Percentiles rank a stretch among this genome's conserved stretches.
Conservation (phyloP, 1,140 invertebrate genomes). For the Diorhabda elongata region DNA sequence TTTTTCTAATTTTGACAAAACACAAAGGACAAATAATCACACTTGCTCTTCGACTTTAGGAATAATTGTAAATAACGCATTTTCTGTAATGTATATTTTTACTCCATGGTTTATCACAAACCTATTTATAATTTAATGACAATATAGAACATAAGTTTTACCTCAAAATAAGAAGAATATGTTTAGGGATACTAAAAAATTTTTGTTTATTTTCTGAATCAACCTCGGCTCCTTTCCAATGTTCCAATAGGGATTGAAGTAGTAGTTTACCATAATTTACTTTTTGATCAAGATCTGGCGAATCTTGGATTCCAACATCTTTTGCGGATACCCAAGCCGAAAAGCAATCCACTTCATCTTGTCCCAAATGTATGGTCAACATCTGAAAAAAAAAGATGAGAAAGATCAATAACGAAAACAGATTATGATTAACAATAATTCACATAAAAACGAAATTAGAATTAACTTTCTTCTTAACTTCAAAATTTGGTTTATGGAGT, state of each 20-base stretch:
- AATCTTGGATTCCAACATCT: constrained; percentile 80
- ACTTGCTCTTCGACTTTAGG: too few species aligned
- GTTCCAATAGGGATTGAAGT: constrained; percentile 90
- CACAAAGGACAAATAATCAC: too few species aligned
- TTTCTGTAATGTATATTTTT: too few species aligned
- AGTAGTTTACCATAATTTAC: constrained; percentile 96
- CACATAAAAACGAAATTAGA: neutral
- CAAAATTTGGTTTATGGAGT: too few species aligned
- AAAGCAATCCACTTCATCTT: constrained; percentile 97
- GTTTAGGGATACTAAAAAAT: constrained; percentile 88
- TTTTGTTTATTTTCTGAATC: constrained; percentile 65
- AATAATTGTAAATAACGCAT: too few species aligned
- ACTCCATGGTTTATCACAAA: too few species aligned
- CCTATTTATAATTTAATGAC: too few species aligned
- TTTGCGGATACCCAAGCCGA: constrained; percentile 97
- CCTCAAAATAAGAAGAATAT: constrained; percentile 97
- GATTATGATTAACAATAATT: neutral
- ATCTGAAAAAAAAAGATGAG: constrained; percentile 59
- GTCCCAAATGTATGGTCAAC: constrained; percentile 92
- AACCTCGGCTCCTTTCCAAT: constrained; percentile 80
- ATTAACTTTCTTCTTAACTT: too few species aligned
- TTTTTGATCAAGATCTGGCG: constrained; percentile 80
- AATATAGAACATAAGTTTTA: constrained; percentile 43
- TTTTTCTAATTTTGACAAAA: too few species aligned
- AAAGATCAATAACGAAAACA: constrained; percentile 15